These are phyloP conservation scores for Euura lappo DNA, from an alignment of 1,140 invertebrate species.

Conservation along the genomic window DNA sequence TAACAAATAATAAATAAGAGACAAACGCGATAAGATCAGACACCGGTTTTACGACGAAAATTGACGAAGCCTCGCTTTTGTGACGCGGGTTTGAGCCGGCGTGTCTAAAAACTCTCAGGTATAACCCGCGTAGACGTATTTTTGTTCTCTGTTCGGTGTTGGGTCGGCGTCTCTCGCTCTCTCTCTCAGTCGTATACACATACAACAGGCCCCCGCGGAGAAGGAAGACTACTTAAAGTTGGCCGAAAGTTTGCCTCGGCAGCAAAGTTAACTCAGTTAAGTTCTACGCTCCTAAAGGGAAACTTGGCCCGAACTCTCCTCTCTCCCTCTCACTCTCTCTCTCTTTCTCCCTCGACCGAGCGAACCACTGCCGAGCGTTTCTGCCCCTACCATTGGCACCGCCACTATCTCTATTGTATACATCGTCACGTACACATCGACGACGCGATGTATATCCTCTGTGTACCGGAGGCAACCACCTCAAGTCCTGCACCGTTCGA, in stretches of 20 bases:
- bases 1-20: too few species aligned
- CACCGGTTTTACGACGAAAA: too few species aligned
- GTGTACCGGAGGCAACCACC: background rate
- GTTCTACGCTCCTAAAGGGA: slow-evolving; percentile 53
- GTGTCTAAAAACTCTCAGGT: background rate
- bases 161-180: background rate
- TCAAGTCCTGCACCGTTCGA: background rate
- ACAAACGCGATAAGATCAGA: too few species aligned
- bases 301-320: slow-evolving; percentile 40
- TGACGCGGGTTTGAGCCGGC: too few species aligned
- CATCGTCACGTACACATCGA: background rate
- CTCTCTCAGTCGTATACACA: background rate
- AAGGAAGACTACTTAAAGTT: slow-evolving; percentile 15
- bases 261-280: slow-evolving; percentile 59
- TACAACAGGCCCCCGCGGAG: background rate
- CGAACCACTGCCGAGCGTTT: slow-evolving; percentile 4
- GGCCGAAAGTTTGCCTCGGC: slow-evolving; percentile 53
- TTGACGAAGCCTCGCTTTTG: too few species aligned
- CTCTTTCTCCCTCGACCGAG: slow-evolving; percentile 12
- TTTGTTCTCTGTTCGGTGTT: background rate
- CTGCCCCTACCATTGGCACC: slow-evolving; percentile 22
- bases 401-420: slow-evolving; percentile 23
- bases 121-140: background rate
- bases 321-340: slow-evolving; percentile 18
- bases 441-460: background rate